Evolutionary conservation across 1,140 invertebrate species (phyloP), one percentile per base, ranked within the genome.

Genomic region (Nephila pilipes): DNA sequence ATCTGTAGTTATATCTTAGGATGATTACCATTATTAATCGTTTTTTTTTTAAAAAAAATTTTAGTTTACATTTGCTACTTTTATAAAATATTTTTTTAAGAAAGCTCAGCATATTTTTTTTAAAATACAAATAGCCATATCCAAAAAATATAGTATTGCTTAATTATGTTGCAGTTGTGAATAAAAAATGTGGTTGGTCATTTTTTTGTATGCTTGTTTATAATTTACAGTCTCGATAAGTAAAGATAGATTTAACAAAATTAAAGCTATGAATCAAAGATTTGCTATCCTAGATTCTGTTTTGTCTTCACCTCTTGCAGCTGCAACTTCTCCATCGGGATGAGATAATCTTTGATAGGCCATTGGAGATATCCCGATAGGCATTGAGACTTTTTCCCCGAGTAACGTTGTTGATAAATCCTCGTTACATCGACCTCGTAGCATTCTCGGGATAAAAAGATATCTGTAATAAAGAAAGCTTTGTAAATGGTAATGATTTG

Each of bases 311-410:
- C 98, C 98, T 97, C 95, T 97, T 1, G 97, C 98, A 95, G 97
- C 98, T 65, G 97, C 98, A 91, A 97, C 96, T 96, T 99, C 98
- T 22, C 98, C 99, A 65, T 98, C 97, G 1, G 97, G 97, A 96
- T 98, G 97, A 0, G 98, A 98, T 97, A 99, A 97, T 94, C 96
- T 97, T 95, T 99, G 98, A 97, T 99, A 98, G 0, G 98, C 98
- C 4, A 98, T 98, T 1, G 98, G 98, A 0, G 98, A 97, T 87
- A 99, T 97, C 8, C 98, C 98, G 54, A 99, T 95, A 0, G 99
- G 99, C 96, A 98, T 97, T 3, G 96, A 96, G 22, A 98, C 96
- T 91, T 95, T 96, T 75, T 97, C 94, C 0, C 97, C 97, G 18
- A 98, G 95, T 46, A 97, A 95, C 0, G 95, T 97, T 4, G 97